Base-by-base conservation (phyloP, 1,140 invertebrate species). In the Drosophila tani region DNA sequence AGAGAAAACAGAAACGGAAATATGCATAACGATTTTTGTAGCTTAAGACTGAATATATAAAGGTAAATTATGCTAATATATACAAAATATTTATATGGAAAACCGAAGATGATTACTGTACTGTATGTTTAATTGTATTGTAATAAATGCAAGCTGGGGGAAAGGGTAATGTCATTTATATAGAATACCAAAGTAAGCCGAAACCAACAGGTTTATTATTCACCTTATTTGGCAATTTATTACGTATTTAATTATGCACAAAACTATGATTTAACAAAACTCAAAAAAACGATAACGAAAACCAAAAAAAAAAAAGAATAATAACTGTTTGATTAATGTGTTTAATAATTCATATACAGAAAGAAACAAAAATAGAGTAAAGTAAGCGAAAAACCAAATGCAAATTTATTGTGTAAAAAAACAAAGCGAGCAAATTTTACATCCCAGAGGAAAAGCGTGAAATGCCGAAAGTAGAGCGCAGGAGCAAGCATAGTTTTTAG, bases 41-140 rank as follows among this genome's bases (percentile, higher is more conserved):
- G 85, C 85, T 90, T 90, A 90, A 90, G 85, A 90, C 85, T 90
- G 85, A 90, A 90, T 90, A 87, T 88, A 87, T 87, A 83, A 88
- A 83, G 64, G 60, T 87, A 88, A 88, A 88, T 88, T 90, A 88
- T 88, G 81, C 84, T 87, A 87, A 87, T 68, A 85, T 79, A 81
- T 66, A 83, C 57, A 76, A 57, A 64, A 67, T 63, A 65, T 70
- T 53, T 47, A 47, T 71, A 55, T 64, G 64, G 65, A 43, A 70
- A 67, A 15, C 35, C 19, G 5, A 41, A 55, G 32, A 9, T 40
- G 32, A 40, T 50, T 69, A 83, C 74, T 67, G 53, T 80, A 81
- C 68, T 83, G 81, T 83, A 83, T 66, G 66, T 81, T 69, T 81
- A 81, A 80, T 78, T 82, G 60, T 82, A 82, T 79, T 75, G 75